A percentile compares a stretch with the other conserved stretches of the same genome.
phyloP scores from a whole-genome alignment of 2,113 vertebrate species.

The Mandrillus leucophaeus region DNA sequence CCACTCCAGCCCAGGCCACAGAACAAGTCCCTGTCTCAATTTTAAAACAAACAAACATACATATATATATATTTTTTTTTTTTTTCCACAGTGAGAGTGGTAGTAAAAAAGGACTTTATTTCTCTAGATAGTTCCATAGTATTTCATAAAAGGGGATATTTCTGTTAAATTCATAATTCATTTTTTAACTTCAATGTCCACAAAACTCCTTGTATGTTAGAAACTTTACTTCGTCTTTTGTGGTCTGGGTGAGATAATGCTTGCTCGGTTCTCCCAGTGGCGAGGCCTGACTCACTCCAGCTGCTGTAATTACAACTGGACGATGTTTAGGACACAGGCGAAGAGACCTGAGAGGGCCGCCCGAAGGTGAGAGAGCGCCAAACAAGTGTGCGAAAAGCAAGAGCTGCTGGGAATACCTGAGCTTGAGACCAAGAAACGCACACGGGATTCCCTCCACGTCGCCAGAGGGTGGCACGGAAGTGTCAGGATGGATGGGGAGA shows the following conservation, averaged over 20 bases:
- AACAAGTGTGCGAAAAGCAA: not conserved
- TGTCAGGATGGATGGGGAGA: rapidly evolving
- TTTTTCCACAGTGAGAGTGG: rapidly evolving
- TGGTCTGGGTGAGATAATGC: too few species aligned
- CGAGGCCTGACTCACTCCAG: rapidly evolving
- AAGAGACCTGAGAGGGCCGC: rapidly evolving
- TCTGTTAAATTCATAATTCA: not conserved
- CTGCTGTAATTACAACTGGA: rapidly evolving
- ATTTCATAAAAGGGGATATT: not conserved
- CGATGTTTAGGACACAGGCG: rapidly evolving
- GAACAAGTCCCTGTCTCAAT: too few species aligned
- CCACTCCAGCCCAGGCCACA: too few species aligned
- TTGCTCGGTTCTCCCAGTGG: too few species aligned
- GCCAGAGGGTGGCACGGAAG: rapidly evolving
- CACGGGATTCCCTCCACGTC: rapidly evolving
- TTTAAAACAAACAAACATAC: too few species aligned
- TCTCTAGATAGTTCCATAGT: not conserved
- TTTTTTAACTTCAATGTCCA: not conserved
- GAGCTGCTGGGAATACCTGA: not conserved
- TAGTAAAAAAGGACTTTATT: not conserved
- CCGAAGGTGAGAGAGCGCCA: rapidly evolving
- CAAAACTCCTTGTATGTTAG: too few species aligned
- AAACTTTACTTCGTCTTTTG: not conserved
- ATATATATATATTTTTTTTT: too few species aligned
- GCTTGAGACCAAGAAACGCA: not conserved